These are phyloP conservation scores for Autographa gamma DNA, from an alignment of 2,888 invertebrate species.

Conservation along the genomic window DNA sequence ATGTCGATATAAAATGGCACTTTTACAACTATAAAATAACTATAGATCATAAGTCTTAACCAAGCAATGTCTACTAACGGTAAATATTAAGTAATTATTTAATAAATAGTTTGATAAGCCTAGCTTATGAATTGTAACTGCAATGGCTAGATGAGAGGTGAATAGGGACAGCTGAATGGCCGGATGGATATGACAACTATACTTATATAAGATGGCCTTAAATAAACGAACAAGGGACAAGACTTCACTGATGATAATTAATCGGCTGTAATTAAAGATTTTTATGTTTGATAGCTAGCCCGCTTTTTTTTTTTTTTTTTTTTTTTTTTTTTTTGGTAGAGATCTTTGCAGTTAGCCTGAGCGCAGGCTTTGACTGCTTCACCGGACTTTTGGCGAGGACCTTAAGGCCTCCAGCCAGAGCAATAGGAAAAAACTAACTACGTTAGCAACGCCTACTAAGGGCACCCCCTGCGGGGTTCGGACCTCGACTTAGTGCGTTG, in stretches of 20 bases:
- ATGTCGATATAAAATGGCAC: too few species aligned
- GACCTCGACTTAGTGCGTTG: too few species aligned
- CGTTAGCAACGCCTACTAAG: too few species aligned
- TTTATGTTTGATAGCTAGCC: background rate
- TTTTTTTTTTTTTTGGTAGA: too few species aligned
- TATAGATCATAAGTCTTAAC: background rate
- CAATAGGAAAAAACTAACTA: too few species aligned
- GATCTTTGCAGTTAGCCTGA: too few species aligned
- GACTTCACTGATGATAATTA: background rate
- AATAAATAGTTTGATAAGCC: background rate
- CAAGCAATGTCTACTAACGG: background rate
- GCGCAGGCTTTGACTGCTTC: too few species aligned
- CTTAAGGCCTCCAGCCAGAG: too few species aligned
- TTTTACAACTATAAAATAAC: background rate
- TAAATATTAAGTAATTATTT: background rate
- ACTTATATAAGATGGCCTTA: background rate
- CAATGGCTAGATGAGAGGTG: slow-evolving; percentile 2
- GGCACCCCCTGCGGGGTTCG: too few species aligned
- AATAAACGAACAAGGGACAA: background rate
- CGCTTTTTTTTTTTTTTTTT: too few species aligned
- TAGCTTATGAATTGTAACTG: slow-evolving; percentile 1
- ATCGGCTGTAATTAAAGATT: background rate
- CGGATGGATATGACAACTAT: slow-evolving; percentile 21
- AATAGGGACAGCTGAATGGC: slow-evolving; percentile 22
- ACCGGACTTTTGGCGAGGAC: too few species aligned